Percentiles rank a stretch among this genome's conserved stretches.
Conservation (phyloP, 2,888 invertebrate genomes). For the Stenotaenia linearis region DNA sequence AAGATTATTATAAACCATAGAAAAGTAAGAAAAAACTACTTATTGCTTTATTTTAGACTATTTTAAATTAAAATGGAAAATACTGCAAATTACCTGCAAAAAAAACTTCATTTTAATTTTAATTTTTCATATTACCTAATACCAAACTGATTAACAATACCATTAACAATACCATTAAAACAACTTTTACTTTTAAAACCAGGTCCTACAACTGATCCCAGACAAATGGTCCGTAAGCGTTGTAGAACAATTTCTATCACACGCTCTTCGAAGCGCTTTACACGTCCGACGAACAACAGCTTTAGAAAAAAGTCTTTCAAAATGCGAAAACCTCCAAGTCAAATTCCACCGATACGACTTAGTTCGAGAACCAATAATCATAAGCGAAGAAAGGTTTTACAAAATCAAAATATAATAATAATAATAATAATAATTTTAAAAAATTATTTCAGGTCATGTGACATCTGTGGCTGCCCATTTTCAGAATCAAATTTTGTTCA, state of each 20-base stretch:
- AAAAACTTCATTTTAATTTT: too few relatives aligned
- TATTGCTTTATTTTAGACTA: too few relatives aligned
- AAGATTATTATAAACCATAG: too few relatives aligned
- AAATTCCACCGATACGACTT: conserved; percentile 45
- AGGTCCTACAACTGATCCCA: conserved; percentile 47
- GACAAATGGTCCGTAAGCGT: conserved; percentile 50
- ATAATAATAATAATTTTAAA: not conserved
- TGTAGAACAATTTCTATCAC: conserved; percentile 48
- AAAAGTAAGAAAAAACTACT: too few relatives aligned
- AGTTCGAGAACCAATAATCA: conserved; percentile 43
- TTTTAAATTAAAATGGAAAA: too few relatives aligned
- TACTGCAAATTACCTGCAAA: too few relatives aligned
- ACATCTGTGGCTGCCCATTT: conserved; percentile 48
- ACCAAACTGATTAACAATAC: too few relatives aligned
- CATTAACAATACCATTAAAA: too few relatives aligned
- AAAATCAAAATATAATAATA: not conserved
- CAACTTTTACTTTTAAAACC: too few relatives aligned
- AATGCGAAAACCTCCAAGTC: conserved; percentile 47
- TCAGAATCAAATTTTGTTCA: conserved; percentile 48
- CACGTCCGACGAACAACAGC: conserved; percentile 46
- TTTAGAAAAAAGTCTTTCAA: conserved; percentile 47
- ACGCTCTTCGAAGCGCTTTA: conserved; percentile 47
- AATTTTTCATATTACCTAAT: too few relatives aligned
- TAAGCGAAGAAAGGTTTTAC: conserved; percentile 48
- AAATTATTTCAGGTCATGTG: conserved; percentile 41